Conservation (phyloP, 1,140 invertebrate genomes). For the Drosophila mojavensis region DNA sequence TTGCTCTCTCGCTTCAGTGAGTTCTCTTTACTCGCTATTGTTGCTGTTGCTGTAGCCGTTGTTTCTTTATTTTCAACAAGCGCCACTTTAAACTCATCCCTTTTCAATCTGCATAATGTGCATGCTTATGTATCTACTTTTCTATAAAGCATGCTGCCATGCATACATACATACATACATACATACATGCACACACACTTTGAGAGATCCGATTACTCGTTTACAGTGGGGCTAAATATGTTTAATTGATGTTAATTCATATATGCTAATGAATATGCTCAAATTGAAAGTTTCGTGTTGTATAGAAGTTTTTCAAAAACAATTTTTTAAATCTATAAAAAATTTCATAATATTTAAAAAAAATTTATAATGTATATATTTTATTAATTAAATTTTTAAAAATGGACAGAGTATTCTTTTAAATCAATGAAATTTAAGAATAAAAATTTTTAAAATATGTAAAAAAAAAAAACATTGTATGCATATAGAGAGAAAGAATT, state of each 20-base stretch:
- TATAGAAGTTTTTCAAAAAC: no score
- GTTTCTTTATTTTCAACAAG: constrained; percentile 65
- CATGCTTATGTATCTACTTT: constrained; percentile 80
- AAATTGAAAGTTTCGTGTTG: neutral
- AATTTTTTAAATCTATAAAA: no score
- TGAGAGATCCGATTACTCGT: constrained; percentile 62
- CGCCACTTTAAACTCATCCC: constrained; percentile 80
- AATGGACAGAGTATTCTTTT: no score
- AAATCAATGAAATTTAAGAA: no score
- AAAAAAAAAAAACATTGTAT: no score
- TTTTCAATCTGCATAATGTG: constrained; percentile 71
- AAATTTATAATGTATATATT: no score
- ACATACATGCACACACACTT: constrained; percentile 5
- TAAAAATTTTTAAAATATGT: no score
- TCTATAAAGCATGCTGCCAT: constrained; percentile 66
- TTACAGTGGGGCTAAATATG: constrained; percentile 46
- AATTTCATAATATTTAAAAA: no score
- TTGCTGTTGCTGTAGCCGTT: constrained; percentile 27
- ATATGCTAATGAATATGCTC: constrained; percentile 12
- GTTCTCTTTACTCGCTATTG: constrained; percentile 23
- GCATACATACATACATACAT: constrained; percentile 9
- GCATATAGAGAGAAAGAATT: no score
- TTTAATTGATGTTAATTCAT: constrained; percentile 8
- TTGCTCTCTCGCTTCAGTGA: constrained; percentile 15
- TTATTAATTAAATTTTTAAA: no score